Evolutionary conservation across 64 coral and sea anemone genomes (phyloP), one percentile per base, ranked within the genome.

Genomic region (Stylophora pistillata): DNA sequence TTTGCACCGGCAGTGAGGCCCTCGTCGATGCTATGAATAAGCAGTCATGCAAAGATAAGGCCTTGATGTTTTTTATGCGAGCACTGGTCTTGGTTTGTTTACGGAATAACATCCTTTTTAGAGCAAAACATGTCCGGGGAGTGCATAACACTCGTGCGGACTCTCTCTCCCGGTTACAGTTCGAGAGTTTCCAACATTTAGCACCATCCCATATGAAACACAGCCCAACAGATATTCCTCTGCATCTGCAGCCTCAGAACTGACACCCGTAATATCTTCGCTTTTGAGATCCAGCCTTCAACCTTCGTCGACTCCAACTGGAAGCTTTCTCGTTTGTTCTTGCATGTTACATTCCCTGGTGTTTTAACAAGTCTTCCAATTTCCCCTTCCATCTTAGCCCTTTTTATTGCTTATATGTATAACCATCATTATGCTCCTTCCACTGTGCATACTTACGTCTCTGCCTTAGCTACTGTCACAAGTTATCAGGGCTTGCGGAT

Each of bases 331-430:
- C 62, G 65, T 32, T 27, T 78, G 55, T 89, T 89, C 71, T 62
- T 13, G 13, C n/a, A 53, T 81, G 56, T 60, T 15, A 54, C 73
- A 27, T 89, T 89, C 56, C 88, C 71, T 31, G 70, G 18, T 34
- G 30, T 33, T 72, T 30, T 20, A 30, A 30, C 18, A 15, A 26
- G 21, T 31, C 52, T 87, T 65, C 85, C 85, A 69, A 73, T 87
- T 33, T 56, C 65, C 7, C 85, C 85, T 18, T 53, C 32, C 29
- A 16, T 58, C 72, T 53, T 72, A 37, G 62, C 56, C 33, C 52
- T 90, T 54, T 90, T 90, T 82, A 89, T 89, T 71, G 74, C 76
- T 53, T 72, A 89, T 77, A 66, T 89, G 77, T 89, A 80, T 53
- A 47, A 23, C 74, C 29, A 74, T 16, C 73, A 62, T 14, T 88